Conservation (phyloP, 2,888 invertebrate species). For the Melanotus villosus region DNA sequence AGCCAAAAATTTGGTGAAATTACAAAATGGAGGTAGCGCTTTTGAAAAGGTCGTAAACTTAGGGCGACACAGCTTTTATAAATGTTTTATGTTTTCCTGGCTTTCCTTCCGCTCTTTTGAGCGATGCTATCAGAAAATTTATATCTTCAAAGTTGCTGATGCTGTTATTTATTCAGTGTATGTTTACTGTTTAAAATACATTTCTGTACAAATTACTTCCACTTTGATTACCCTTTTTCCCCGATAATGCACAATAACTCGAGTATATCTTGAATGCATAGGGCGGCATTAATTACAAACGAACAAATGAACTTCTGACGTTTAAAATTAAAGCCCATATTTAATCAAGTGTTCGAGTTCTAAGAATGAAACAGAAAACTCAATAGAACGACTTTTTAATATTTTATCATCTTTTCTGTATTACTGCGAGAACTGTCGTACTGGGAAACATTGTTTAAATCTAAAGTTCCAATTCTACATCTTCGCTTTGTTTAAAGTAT, state of each 20-base stretch:
- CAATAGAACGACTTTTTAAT: too few relatives aligned
- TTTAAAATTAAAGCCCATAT: too few relatives aligned
- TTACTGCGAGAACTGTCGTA: too few relatives aligned
- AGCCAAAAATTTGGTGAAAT: conserved; percentile 27
- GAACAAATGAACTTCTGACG: too few relatives aligned
- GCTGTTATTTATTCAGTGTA: conserved; percentile 30
- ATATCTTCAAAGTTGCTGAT: conserved; percentile 34
- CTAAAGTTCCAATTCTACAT: too few relatives aligned
- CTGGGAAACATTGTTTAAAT: too few relatives aligned
- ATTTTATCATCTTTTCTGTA: too few relatives aligned
- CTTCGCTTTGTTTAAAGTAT: too few relatives aligned
- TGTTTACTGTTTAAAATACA: conserved; percentile 25
- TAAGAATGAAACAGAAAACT: too few relatives aligned
- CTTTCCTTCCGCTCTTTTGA: conserved; percentile 35
- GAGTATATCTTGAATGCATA: neutral
- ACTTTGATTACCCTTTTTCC: conserved; percentile 20
- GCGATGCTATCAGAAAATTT: conserved; percentile 35
- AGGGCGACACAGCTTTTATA: conserved; percentile 34
- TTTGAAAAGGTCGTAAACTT: conserved; percentile 34
- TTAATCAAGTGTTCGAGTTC: too few relatives aligned
- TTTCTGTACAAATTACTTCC: conserved; percentile 23
- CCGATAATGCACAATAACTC: neutral
- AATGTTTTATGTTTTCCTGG: conserved; percentile 33
- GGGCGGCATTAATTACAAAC: neutral
- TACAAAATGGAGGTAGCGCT: conserved; percentile 24